Conservation (phyloP, 2,888 invertebrate species). For the Clitarchus hookeri region DNA sequence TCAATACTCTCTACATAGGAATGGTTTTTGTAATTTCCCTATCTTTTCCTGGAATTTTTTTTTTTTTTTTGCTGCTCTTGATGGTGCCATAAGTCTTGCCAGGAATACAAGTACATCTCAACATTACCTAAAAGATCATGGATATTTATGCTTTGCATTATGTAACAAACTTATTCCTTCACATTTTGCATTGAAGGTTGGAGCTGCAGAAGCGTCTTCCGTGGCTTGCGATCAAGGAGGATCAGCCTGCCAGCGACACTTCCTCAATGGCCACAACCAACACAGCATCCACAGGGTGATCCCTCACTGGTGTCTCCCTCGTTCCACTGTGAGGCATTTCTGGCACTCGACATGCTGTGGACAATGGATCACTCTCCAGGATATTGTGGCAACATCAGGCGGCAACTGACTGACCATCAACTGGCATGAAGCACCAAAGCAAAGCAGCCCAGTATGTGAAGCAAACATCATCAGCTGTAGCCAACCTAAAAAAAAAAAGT, state of each 20-base stretch:
- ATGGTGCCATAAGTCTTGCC: too few species aligned
- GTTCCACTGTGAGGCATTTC: not conserved
- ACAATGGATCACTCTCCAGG: not conserved
- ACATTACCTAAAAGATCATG: too few species aligned
- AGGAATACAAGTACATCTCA: too few species aligned
- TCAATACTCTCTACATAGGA: too few species aligned
- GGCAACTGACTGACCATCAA: not conserved
- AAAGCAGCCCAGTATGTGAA: too few species aligned
- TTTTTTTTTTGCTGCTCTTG: too few species aligned
- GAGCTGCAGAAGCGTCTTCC: conserved; percentile 81
- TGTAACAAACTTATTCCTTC: too few species aligned
- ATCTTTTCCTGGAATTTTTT: too few species aligned
- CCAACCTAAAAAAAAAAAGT: too few species aligned
- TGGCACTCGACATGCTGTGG: not conserved
- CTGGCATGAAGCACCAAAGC: not conserved
- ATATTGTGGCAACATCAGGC: not conserved
- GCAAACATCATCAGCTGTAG: too few species aligned
- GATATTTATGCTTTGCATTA: too few species aligned
- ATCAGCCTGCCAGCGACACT: conserved; percentile 61
- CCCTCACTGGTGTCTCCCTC: not conserved
- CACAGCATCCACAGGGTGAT: conserved; percentile 52
- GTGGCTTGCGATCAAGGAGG: conserved; percentile 64
- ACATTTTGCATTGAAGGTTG: conserved; percentile 58
- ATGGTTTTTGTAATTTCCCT: too few species aligned
- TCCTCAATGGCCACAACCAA: conserved; percentile 62